Evolutionary conservation across 2,113 vertebrate species (phyloP).

Genomic region (Grammomys dolichurus): DNA sequence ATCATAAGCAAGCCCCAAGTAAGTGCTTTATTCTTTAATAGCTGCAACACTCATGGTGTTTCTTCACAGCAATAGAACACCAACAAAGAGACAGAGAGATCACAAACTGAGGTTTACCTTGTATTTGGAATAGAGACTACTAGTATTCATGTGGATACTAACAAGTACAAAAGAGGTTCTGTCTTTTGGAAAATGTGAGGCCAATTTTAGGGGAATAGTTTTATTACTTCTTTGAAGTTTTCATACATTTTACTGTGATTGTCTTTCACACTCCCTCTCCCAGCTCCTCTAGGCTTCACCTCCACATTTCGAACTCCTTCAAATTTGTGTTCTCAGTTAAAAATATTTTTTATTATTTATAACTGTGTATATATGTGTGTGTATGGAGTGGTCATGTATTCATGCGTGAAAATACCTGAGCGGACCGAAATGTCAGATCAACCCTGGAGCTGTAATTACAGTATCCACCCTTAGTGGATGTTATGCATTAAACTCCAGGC

Average conservation of each 20-base stretch:
- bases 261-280: background rate
- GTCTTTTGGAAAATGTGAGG: background rate
- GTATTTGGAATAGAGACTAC: background rate
- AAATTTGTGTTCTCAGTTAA: background rate
- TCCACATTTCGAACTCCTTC: background rate
- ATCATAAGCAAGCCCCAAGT: background rate
- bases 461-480: background rate
- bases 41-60: background rate
- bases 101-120: background rate
- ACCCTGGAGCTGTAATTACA: background rate
- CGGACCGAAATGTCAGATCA: background rate
- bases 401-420: background rate
- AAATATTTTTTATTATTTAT: background rate
- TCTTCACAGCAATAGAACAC: background rate
- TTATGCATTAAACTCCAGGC: background rate
- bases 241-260: background rate
- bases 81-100: background rate
- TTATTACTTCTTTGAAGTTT: background rate
- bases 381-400: background rate
- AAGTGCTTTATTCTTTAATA: background rate
- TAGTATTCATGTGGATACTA: background rate
- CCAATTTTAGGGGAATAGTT: background rate
- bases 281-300: background rate
- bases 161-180: background rate
- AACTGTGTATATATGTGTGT: background rate